phyloP scores from a whole-genome alignment of 37 sponge, comb jelly and placozoan genomes.

The Haliclona indistincta region DNA sequence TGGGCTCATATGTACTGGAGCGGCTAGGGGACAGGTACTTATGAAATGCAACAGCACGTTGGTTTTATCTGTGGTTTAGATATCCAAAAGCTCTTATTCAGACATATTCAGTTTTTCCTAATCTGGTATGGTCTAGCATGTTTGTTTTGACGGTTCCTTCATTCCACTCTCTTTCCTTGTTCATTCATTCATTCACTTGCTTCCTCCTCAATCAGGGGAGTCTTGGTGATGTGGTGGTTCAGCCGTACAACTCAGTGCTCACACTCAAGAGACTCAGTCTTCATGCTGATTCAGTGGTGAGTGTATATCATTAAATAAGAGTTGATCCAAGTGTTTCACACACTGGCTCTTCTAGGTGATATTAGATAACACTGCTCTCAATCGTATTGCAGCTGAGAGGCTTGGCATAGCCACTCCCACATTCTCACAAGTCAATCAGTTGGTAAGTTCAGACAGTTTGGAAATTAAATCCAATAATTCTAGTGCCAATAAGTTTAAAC shows the following conservation, averaged over 20 bases:
- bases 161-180: too few species aligned
- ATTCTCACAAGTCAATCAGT: constrained; percentile 87
- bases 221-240: constrained; percentile 96
- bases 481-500: neutral
- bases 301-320: neutral
- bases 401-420: constrained; percentile 92
- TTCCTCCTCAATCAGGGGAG: constrained; percentile 10
- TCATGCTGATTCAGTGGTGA: constrained; percentile 93
- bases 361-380: constrained; percentile 96
- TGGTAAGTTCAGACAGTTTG: constrained; percentile 43
- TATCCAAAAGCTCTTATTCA: constrained; percentile 97
- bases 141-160: too few species aligned
- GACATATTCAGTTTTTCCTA: constrained; percentile 98
- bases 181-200: neutral
- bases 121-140: constrained; percentile 47
- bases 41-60: neutral
- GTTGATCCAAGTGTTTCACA: neutral
- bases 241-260: constrained; percentile 98
- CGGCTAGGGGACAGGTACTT: constrained; percentile 85
- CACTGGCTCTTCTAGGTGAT: constrained; percentile 64
- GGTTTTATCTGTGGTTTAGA: constrained; percentile 19
- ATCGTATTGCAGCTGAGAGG: constrained; percentile 94
- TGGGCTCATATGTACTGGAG: constrained; percentile 95
- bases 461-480: neutral
- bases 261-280: constrained; percentile 95